Percentiles rank a stretch among this genome's conserved stretches.
Conservation (phyloP, 2,113 vertebrate species). For the Scortum barcoo region DNA sequence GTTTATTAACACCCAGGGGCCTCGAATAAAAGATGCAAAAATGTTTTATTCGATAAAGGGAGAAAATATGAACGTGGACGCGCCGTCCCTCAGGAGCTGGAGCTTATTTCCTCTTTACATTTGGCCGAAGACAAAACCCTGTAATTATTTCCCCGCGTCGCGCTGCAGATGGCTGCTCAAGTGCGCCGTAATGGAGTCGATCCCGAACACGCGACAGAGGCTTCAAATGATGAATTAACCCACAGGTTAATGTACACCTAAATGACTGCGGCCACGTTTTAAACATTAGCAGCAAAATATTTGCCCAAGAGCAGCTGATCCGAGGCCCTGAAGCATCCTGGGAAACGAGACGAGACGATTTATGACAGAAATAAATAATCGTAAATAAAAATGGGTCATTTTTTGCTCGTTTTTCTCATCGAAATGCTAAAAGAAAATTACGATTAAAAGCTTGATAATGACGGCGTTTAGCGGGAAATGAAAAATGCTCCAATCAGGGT, state of each 20-base stretch:
- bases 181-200: constrained; percentile 45
- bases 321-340: neutral
- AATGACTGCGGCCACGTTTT: constrained; percentile 3
- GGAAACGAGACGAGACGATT: neutral
- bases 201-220: constrained; percentile 22
- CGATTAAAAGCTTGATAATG: neutral
- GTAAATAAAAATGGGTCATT: neutral
- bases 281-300: neutral
- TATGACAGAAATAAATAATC: neutral
- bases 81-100: neutral
- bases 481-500: neutral
- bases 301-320: neutral
- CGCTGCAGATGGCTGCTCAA: constrained; percentile 67
- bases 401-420: neutral
- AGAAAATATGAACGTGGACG: neutral
- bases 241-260: constrained; percentile 21
- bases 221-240: constrained; percentile 55
- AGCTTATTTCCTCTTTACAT: constrained; percentile 33
- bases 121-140: constrained; percentile 23
- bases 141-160: constrained; percentile 49
- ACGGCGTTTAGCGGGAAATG: neutral
- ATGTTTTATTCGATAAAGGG: constrained; percentile 20
- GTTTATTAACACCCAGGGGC: neutral
- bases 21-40: neutral
- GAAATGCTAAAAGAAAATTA: neutral